These are phyloP conservation scores for Phengaris arion DNA, from an alignment of 2,888 invertebrate species.

Conservation along the genomic window DNA sequence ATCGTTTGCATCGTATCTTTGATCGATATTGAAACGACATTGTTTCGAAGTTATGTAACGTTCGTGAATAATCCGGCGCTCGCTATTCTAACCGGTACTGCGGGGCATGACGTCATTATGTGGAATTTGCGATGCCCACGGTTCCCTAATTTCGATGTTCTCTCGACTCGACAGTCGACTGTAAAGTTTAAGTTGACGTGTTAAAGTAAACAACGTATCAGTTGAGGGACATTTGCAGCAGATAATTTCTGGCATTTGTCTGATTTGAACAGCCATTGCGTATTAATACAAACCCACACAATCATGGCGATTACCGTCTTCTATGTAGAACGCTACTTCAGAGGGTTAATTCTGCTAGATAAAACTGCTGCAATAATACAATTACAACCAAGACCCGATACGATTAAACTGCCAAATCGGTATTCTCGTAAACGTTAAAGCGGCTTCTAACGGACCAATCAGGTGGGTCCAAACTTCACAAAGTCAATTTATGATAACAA, in stretches of 20 bases:
- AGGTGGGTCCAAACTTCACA: too few species aligned
- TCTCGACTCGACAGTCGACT: conserved; percentile 13
- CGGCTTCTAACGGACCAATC: too few species aligned
- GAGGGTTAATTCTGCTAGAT: too few species aligned
- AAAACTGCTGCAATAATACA: too few species aligned
- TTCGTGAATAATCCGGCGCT: neutral
- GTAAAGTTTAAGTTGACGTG: neutral
- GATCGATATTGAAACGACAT: neutral
- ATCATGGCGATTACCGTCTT: too few species aligned
- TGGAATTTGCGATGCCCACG: conserved; percentile 30
- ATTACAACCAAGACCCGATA: too few species aligned
- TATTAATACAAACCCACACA: too few species aligned
- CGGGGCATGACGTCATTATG: conserved; percentile 31
- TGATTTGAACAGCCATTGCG: neutral
- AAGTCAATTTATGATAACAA: too few species aligned
- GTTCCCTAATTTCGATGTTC: conserved; percentile 30
- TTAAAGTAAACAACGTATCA: neutral
- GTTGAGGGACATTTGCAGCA: neutral
- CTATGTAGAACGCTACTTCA: too few species aligned
- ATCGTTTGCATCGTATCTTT: too few species aligned
- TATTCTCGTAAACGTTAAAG: too few species aligned
- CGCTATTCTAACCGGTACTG: conserved; percentile 17
- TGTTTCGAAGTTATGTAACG: conserved; percentile 32
- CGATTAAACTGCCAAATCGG: too few species aligned
- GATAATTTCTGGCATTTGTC: neutral